phyloP scores from a whole-genome alignment of 2,888 invertebrate genomes.

The Drosophila rubida region DNA sequence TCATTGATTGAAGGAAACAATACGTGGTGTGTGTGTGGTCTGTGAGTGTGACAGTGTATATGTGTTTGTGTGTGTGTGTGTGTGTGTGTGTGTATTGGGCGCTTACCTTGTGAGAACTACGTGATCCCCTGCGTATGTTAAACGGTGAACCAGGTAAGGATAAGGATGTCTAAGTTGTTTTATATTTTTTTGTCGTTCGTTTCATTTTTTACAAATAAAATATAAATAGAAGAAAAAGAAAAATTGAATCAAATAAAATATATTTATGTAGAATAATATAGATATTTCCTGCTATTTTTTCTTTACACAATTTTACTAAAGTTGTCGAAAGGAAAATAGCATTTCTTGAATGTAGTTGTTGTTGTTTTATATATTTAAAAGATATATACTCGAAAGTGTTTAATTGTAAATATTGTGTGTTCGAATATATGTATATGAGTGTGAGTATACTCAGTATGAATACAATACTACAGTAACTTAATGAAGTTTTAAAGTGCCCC shows the following conservation, averaged over 20 bases:
- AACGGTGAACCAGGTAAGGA: conserved; percentile 99
- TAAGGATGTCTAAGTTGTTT: conserved; percentile 92
- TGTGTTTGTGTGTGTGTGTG: conserved; percentile 7
- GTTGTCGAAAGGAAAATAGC: conserved; percentile 34
- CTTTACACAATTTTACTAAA: conserved; percentile 31
- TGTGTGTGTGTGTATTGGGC: conserved; percentile 53
- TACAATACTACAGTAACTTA: conserved; percentile 13
- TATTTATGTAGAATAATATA: conserved; percentile 50
- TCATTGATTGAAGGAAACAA: conserved; percentile 48
- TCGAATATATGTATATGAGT: conserved; percentile 24
- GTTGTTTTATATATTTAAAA: conserved; percentile 14
- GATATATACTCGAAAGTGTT: conserved; percentile 32
- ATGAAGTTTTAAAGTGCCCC: conserved; percentile 20
- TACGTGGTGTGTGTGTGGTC: conserved; percentile 23
- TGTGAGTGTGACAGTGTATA: conserved; percentile 17
- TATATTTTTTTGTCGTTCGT: conserved; percentile 38
- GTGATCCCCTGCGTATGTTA: conserved; percentile 95
- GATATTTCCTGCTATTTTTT: conserved; percentile 18
- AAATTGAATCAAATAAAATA: conserved; percentile 79
- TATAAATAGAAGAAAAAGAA: conserved; percentile 73
- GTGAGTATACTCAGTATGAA: conserved; percentile 20
- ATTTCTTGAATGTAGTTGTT: not conserved
- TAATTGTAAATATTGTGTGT: conserved; percentile 15
- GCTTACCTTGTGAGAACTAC: conserved; percentile 92
- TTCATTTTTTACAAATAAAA: conserved; percentile 64